These are phyloP conservation scores for Plutella xylostella DNA, from an alignment of 2,888 invertebrate species.

Conservation along the genomic window DNA sequence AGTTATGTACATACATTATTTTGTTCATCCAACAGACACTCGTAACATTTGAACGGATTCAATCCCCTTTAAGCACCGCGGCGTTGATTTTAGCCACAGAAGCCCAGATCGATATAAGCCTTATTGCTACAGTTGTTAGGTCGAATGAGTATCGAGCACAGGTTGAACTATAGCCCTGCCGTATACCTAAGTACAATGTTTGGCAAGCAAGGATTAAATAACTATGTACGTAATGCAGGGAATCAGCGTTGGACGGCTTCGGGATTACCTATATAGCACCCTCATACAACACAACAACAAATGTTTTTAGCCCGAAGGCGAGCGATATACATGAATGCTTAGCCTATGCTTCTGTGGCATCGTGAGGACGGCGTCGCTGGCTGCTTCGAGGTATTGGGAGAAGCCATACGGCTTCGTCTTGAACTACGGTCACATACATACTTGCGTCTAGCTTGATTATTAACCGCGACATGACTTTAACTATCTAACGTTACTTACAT, in stretches of 20 bases:
- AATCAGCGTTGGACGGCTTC: slow-evolving; percentile 65
- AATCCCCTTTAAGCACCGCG: slow-evolving; percentile 50
- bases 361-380: background rate
- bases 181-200: slow-evolving; percentile 31
- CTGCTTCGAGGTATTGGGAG: slow-evolving; percentile 28
- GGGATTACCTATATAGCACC: slow-evolving; percentile 63
- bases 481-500: too few species aligned
- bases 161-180: slow-evolving; percentile 23
- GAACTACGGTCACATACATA: slow-evolving; percentile 36
- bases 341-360: too few species aligned
- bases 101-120: slow-evolving; percentile 37
- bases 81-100: slow-evolving; percentile 38
- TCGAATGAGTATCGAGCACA: slow-evolving; percentile 31
- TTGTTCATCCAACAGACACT: slow-evolving; percentile 40
- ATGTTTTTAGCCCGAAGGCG: slow-evolving; percentile 48
- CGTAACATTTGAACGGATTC: slow-evolving; percentile 44
- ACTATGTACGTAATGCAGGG: slow-evolving; percentile 61
- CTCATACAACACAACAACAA: slow-evolving; percentile 60
- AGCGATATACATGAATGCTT: slow-evolving; percentile 1
- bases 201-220: slow-evolving; percentile 59
- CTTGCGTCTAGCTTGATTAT: slow-evolving; percentile 34
- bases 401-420: slow-evolving; percentile 21
- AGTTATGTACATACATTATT: slow-evolving; percentile 40
- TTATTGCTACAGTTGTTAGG: slow-evolving; percentile 43
- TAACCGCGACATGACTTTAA: slow-evolving; percentile 41